These are phyloP conservation scores for Coleophora deauratella DNA, from an alignment of 2,888 invertebrate genomes.

Conservation along the genomic window DNA sequence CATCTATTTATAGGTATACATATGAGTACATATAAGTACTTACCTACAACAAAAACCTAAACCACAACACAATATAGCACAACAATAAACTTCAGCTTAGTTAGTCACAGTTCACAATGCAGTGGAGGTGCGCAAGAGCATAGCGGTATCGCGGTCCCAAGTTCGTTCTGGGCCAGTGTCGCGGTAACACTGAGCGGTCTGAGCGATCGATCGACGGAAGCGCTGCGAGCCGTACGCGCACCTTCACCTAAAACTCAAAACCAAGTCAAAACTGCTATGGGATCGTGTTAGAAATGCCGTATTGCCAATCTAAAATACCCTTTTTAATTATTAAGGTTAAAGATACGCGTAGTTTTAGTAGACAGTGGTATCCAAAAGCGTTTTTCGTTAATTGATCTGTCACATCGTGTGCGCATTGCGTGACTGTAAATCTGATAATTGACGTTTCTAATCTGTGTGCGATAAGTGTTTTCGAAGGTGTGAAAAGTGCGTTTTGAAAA, in stretches of 20 bases:
- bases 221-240: slow-evolving; percentile 55
- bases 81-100: slow-evolving; percentile 42
- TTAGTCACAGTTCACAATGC: slow-evolving; percentile 50
- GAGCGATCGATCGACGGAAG: slow-evolving; percentile 54
- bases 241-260: slow-evolving; percentile 60
- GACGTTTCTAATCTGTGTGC: slow-evolving; percentile 43
- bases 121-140: slow-evolving; percentile 22
- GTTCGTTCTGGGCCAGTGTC: slow-evolving; percentile 66
- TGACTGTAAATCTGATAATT: slow-evolving; percentile 33
- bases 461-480: slow-evolving; percentile 23
- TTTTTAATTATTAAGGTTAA: slow-evolving; percentile 58
- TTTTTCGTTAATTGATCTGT: slow-evolving; percentile 46
- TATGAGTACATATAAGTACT: slow-evolving; percentile 2
- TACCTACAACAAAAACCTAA: slow-evolving; percentile 35
- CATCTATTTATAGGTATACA: neutral
- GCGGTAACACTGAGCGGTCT: slow-evolving; percentile 63
- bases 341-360: slow-evolving; percentile 54
- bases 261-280: too few species aligned
- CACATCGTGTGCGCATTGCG: slow-evolving; percentile 29
- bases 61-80: slow-evolving; percentile 46
- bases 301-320: slow-evolving; percentile 45
- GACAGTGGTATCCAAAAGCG: slow-evolving; percentile 28
- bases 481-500: too few species aligned
- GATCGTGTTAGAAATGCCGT: slow-evolving; percentile 46
- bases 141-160: slow-evolving; percentile 44